These are phyloP conservation scores for Philonicus albiceps DNA, from an alignment of 2,888 invertebrate species.

Conservation along the genomic window DNA sequence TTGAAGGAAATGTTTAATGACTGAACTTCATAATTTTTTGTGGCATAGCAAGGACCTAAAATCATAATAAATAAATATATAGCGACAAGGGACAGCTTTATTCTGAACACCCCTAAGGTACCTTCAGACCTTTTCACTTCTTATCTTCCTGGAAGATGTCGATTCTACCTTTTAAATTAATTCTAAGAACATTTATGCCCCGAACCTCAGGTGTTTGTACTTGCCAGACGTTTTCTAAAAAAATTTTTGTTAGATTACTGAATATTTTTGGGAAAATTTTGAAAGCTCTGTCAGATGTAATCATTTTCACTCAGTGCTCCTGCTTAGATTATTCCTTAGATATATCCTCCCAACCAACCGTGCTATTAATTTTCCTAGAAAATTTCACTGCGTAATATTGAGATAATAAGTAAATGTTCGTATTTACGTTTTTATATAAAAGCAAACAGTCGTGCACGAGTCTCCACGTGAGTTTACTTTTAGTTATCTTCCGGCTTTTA, in stretches of 20 bases:
- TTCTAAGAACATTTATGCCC: background rate
- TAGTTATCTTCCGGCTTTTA: background rate
- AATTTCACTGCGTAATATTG: background rate
- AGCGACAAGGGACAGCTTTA: background rate
- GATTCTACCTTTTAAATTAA: background rate
- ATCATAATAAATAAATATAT: background rate
- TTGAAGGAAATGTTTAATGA: background rate
- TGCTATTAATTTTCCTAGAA: background rate
- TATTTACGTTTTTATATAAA: background rate
- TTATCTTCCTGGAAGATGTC: background rate
- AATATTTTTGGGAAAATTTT: background rate
- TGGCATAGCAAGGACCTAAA: background rate
- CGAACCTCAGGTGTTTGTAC: background rate
- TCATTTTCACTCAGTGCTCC: background rate
- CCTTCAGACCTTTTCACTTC: background rate
- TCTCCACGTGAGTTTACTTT: background rate
- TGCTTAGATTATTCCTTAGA: background rate
- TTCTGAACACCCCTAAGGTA: background rate
- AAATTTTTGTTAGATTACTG: background rate
- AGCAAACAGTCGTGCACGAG: background rate
- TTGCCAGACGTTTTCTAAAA: background rate
- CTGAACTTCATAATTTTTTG: background rate
- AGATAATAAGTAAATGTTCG: background rate
- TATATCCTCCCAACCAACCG: background rate
- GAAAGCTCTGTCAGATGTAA: background rate